Percentiles rank a stretch among this genome's conserved stretches.
These are phyloP conservation scores for Bugulina stolonifera DNA, from an alignment of 2,888 invertebrate genomes.

Conservation along the genomic window DNA sequence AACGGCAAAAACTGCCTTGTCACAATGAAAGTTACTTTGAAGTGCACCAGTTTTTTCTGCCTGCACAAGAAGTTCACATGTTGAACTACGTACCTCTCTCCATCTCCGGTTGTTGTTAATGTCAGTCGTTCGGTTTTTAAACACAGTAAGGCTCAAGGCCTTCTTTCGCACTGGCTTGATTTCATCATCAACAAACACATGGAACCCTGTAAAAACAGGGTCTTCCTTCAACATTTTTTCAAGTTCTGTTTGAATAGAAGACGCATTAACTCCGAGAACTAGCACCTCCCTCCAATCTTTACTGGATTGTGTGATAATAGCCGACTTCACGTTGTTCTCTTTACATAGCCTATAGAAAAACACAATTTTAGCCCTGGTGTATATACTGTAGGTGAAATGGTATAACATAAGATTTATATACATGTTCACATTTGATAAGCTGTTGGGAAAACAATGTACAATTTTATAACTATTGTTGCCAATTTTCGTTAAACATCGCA, in stretches of 20 bases:
- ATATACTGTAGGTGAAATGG: no score
- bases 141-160: not conserved
- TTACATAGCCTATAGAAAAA: not conserved
- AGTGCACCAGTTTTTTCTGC: not conserved
- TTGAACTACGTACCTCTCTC: not conserved
- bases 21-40: not conserved
- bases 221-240: not conserved
- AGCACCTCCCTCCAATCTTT: not conserved
- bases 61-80: not conserved
- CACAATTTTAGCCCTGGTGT: no score
- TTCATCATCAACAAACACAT: not conserved
- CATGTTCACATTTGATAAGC: no score
- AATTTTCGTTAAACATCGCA: no score
- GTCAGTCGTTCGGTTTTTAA: not conserved
- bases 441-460: no score
- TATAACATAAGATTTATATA: no score
- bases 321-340: not conserved
- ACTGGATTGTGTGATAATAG: not conserved
- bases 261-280: not conserved
- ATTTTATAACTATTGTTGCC: no score
- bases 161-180: not conserved
- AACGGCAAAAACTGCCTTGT: not conserved
- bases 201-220: not conserved
- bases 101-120: not conserved
- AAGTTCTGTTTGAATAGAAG: not conserved